Evolutionary conservation across 2,797 vertebrate species (phyloP), one percentile per base, ranked within the genome.

Genomic region (Discoglossus pictus): DNA sequence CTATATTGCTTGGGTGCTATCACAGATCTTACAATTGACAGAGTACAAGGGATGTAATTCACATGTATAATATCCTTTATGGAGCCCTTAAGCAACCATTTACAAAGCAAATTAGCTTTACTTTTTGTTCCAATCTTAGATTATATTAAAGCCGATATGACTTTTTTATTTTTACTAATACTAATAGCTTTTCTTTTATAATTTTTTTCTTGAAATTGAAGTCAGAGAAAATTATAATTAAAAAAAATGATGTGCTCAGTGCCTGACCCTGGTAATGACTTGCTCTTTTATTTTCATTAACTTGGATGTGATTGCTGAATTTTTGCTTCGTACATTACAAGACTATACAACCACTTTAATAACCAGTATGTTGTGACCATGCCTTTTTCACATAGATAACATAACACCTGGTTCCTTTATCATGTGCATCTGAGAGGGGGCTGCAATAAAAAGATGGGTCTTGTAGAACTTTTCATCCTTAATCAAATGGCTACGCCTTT

Each of bases 61-160:
- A 61, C 16, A 61, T 27, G 20, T 21, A 16, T 13, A 46, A 47
- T 18, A 20, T 54, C 31, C 38, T 62, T 24, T 47, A 4, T 46
- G 25, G 43, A 35, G n/a, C 60, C 51, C 51, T 62, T 23, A 23
- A 34, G 59, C 48, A 40, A 17, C 34, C 42, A 62, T 56, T 70
- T 56, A 42, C 36, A 56, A 40, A 58, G 60, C 9, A 70, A 63
- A 70, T 63, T 36, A 63, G n/a, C 13, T 51, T 40, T 16, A 10
- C 21, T 38, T 70, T 70, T 50, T 34, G 15, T 43, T 48, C 42
- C 11, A 50, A 15, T 21, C 24, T 43, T 35, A 25, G 18, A 55
- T 46, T 10, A 47, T 18, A 27, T 55, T 31, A 42, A 31, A 15
- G 46, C 12, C 35, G 21, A 21, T 11, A 47, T 39, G 42, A 55